Evolutionary conservation across 2,797 vertebrate species (phyloP).

Genomic region (Anguilla marmorata): DNA sequence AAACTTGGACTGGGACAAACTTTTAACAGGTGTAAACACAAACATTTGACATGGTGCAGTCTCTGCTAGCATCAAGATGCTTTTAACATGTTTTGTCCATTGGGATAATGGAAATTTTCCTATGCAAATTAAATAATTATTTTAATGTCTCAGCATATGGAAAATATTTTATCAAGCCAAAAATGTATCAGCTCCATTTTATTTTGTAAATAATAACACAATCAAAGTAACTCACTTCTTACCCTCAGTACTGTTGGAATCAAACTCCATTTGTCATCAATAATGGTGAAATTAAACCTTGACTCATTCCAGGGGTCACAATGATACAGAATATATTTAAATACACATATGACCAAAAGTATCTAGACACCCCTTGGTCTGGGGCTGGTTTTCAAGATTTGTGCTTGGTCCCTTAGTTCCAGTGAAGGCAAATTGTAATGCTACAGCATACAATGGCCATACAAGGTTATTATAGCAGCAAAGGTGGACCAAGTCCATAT

Average conservation of each 20-base stretch:
- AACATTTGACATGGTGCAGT: not conserved
- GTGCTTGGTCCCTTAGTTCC: no score
- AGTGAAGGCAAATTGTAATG: no score
- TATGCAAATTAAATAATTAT: not conserved
- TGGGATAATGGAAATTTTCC: not conserved
- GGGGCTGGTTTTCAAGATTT: no score
- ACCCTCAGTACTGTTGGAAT: not conserved
- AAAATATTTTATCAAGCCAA: not conserved
- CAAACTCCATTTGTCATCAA: not conserved
- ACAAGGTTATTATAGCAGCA: no score
- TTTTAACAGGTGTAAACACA: not conserved
- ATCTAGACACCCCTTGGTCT: no score
- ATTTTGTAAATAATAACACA: not conserved
- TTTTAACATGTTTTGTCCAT: not conserved
- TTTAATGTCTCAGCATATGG: not conserved
- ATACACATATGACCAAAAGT: not conserved
- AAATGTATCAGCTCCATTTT: not conserved
- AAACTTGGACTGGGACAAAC: not conserved
- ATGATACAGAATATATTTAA: not conserved
- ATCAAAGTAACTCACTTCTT: not conserved
- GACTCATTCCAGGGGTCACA: not conserved
- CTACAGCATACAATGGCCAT: no score
- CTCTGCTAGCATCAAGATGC: not conserved
- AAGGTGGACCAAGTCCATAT: no score
- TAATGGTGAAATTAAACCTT: not conserved